Evolutionary conservation across 2,797 vertebrate genomes (phyloP).

Genomic region (Notolabrus celidotus): DNA sequence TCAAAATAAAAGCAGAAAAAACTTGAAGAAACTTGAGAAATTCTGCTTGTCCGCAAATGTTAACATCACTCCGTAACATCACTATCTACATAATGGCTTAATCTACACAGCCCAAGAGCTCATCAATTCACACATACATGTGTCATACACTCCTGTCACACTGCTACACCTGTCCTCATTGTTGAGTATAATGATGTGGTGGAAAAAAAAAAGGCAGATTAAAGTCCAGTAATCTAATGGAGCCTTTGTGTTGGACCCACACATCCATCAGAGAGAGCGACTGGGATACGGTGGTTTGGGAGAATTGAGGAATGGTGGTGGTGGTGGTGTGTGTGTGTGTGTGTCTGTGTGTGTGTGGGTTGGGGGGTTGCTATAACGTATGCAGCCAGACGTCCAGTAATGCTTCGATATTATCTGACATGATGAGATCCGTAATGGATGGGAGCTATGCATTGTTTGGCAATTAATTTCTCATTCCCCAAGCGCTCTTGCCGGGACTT

Average conservation of each 20-base stretch:
- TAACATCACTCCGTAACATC: neutral
- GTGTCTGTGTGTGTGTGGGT: neutral
- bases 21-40: too few species aligned
- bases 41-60: constrained; percentile 14
- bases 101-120: constrained; percentile 28
- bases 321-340: neutral
- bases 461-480: constrained; percentile 90
- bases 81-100: constrained; percentile 17
- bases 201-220: constrained; percentile 75
- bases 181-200: constrained; percentile 12
- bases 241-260: constrained; percentile 79
- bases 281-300: constrained; percentile 31
- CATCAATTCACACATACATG: constrained; percentile 39
- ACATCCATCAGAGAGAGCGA: constrained; percentile 80
- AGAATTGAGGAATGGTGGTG: constrained; percentile 1
- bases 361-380: constrained; percentile 84
- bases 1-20: neutral
- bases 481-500: constrained; percentile 61
- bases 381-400: constrained; percentile 88
- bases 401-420: constrained; percentile 90
- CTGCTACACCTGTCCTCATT: constrained; percentile 21
- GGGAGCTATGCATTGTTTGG: constrained; percentile 89
- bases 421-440: constrained; percentile 92
- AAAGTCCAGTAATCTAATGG: constrained; percentile 81
- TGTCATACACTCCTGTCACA: constrained; percentile 29